Evolutionary conservation across 64 coral and sea anemone species (phyloP).

Genomic region (Porites lutea): DNA sequence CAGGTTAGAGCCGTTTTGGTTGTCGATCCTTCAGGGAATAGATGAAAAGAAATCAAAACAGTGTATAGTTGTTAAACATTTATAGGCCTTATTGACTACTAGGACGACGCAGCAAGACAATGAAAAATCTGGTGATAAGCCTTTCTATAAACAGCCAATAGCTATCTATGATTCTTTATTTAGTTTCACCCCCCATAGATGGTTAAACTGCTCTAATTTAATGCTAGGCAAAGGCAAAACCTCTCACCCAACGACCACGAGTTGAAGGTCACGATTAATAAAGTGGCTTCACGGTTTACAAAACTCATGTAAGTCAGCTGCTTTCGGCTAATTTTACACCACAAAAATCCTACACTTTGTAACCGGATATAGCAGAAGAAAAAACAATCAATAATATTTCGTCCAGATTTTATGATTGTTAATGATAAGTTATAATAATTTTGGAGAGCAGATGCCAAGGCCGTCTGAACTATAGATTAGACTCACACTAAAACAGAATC

Average conservation of each 20-base stretch:
- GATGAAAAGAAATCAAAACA: slow-evolving; percentile 51
- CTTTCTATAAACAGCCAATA: slow-evolving; percentile 37
- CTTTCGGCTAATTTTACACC: too few relatives aligned
- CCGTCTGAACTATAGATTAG: too few relatives aligned
- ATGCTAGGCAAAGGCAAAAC: not conserved
- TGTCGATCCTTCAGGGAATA: slow-evolving; percentile 1
- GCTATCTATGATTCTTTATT: not conserved
- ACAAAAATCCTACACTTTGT: too few relatives aligned
- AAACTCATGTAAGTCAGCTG: too few relatives aligned
- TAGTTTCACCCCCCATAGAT: slow-evolving; percentile 19
- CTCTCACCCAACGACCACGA: not conserved
- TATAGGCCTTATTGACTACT: slow-evolving; percentile 12
- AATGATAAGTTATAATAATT: too few relatives aligned
- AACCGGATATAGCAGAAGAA: too few relatives aligned
- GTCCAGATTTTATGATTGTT: too few relatives aligned
- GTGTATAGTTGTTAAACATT: slow-evolving; percentile 32
- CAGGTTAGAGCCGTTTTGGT: slow-evolving; percentile 28
- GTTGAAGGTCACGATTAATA: not conserved
- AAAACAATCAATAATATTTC: too few relatives aligned
- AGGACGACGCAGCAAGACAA: not conserved
- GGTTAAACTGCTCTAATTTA: slow-evolving; percentile 5
- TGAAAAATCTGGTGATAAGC: slow-evolving; percentile 7
- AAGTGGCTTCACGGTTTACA: too few relatives aligned
- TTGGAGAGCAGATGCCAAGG: too few relatives aligned
- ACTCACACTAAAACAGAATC: too few relatives aligned